phyloP scores from a whole-genome alignment of 2,113 vertebrate species.

The Oxygymnocypris stewartii region DNA sequence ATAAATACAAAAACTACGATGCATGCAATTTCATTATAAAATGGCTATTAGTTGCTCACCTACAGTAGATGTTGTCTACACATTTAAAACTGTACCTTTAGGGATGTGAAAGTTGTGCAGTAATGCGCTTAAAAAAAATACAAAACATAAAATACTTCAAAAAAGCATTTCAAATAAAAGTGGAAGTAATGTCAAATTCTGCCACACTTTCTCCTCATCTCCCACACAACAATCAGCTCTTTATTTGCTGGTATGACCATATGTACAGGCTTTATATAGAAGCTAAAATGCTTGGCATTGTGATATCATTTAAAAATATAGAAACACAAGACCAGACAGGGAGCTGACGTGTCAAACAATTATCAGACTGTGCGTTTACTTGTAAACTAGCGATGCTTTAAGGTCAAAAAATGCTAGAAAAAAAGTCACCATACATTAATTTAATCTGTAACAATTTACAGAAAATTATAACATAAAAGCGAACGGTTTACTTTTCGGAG shows the following conservation, averaged over 20 bases:
- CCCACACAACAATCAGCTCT: slow-evolving; percentile 40
- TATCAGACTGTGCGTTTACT: slow-evolving; percentile 53
- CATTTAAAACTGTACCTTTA: neutral
- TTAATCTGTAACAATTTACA: neutral
- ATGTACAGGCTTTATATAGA: neutral
- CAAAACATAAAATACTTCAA: slow-evolving; percentile 60
- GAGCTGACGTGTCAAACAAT: slow-evolving; percentile 65
- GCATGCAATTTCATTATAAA: neutral
- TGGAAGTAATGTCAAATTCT: slow-evolving; percentile 32
- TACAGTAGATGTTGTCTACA: neutral
- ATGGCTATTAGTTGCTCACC: neutral
- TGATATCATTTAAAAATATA: slow-evolving; percentile 15
- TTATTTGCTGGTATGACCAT: slow-evolving; percentile 42
- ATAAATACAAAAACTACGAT: neutral
- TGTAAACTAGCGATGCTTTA: slow-evolving; percentile 1
- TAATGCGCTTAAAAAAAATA: slow-evolving; percentile 51
- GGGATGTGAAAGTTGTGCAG: neutral
- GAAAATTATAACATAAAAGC: neutral
- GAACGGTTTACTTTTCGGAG: neutral
- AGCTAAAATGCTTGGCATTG: slow-evolving; percentile 15
- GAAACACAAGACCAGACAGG: slow-evolving; percentile 51
- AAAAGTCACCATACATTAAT: neutral
- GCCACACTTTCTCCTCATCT: slow-evolving; percentile 24
- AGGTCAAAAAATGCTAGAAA: neutral
- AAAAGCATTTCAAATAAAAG: slow-evolving; percentile 55